phyloP scores from a whole-genome alignment of 2,113 vertebrate species.

The Acanthochromis polyacanthus region DNA sequence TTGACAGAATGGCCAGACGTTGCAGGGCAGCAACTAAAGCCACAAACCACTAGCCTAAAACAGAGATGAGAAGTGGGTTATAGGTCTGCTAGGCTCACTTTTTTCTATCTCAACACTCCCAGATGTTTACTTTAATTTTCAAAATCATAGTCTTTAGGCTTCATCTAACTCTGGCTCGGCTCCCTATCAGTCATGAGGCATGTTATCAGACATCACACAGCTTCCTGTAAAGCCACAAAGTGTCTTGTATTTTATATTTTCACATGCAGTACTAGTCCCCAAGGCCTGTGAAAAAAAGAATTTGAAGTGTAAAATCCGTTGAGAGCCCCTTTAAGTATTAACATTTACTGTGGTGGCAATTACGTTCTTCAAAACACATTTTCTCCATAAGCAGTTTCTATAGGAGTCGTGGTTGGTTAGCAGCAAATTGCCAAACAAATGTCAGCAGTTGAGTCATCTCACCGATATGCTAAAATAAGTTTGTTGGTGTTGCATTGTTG shows the following conservation, averaged over 20 bases:
- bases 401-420: neutral
- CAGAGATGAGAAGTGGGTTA: neutral
- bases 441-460: neutral
- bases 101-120: neutral
- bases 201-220: neutral
- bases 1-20: neutral
- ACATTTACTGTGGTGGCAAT: neutral
- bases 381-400: too few relatives aligned
- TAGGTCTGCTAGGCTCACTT: neutral
- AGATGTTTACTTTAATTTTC: neutral
- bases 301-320: neutral
- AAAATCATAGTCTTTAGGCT: neutral
- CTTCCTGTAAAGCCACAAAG: neutral
- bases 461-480: neutral
- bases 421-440: neutral
- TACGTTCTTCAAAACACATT: neutral
- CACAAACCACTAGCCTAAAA: neutral
- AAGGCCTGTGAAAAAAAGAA: neutral
- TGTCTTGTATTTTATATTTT: too few relatives aligned
- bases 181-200: neutral
- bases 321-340: neutral
- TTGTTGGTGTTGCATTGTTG: constrained; percentile 6
- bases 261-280: neutral
- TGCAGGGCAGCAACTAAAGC: neutral
- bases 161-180: neutral